Percentiles rank a stretch among this genome's conserved stretches.
Evolutionary conservation across 1,140 invertebrate species (phyloP).

Genomic region (Drosophila ambigua): DNA sequence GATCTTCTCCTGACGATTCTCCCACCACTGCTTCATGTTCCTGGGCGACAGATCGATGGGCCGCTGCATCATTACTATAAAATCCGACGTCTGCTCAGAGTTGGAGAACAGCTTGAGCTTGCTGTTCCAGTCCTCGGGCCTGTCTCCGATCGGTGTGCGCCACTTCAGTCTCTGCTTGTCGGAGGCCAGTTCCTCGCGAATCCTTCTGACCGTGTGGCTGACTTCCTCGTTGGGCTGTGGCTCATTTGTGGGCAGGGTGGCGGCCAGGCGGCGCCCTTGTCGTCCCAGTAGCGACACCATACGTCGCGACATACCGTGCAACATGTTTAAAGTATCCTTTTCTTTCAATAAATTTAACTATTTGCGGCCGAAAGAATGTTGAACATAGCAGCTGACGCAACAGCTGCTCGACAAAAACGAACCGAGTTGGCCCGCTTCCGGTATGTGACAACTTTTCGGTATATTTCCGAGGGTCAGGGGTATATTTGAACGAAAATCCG

Average conservation of each 20-base stretch:
- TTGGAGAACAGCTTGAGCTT: conserved; percentile 84
- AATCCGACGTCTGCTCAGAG: conserved; percentile 78
- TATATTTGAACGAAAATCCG: no score
- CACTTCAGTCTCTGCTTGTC: conserved; percentile 83
- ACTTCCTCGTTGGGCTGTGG: conserved; percentile 41
- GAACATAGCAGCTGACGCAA: conserved; percentile 52
- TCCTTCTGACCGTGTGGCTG: conserved; percentile 63
- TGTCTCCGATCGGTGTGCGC: conserved; percentile 83
- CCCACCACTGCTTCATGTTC: conserved; percentile 84
- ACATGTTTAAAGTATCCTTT: conserved; percentile 2
- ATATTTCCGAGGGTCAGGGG: no score
- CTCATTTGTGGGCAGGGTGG: conserved; percentile 38
- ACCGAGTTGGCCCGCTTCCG: conserved; percentile 24
- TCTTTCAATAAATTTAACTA: background rate
- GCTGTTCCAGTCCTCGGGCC: conserved; percentile 83
- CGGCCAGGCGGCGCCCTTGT: conserved; percentile 9
- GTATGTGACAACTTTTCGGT: no score
- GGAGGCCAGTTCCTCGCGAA: conserved; percentile 64
- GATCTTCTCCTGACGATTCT: conserved; percentile 68
- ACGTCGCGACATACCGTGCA: conserved; percentile 12
- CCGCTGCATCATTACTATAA: conserved; percentile 84
- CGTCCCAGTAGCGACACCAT: background rate
- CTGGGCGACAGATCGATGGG: conserved; percentile 84
- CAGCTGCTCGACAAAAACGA: conserved; percentile 45
- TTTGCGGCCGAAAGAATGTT: background rate